These are phyloP conservation scores for Callaeas wilsoni DNA, from an alignment of 2,113 vertebrate species.

Conservation along the genomic window DNA sequence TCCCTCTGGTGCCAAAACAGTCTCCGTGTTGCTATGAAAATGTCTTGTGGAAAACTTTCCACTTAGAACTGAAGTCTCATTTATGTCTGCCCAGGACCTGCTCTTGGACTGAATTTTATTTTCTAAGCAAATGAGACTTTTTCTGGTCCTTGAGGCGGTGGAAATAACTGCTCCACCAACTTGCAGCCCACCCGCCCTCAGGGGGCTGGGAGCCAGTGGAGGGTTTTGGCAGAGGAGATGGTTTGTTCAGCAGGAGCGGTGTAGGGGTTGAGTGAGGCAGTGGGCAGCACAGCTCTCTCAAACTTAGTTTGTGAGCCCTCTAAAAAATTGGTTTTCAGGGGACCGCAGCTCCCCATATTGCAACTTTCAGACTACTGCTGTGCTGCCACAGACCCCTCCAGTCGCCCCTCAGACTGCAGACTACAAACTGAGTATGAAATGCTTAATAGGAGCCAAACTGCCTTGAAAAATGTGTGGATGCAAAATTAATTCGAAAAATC, in stretches of 20 bases:
- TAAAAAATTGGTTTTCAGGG: not conserved
- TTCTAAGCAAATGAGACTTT: not conserved
- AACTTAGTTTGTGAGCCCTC: not conserved
- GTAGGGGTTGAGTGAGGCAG: not conserved
- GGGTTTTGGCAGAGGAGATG: not conserved
- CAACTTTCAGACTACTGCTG: not conserved
- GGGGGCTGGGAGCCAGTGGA: not conserved
- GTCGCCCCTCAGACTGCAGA: not conserved
- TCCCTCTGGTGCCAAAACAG: not conserved
- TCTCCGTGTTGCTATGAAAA: not conserved
- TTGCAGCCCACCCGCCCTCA: not conserved
- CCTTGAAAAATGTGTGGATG: not conserved
- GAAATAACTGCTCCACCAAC: not conserved
- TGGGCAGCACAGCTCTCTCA: not conserved
- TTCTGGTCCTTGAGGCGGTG: not conserved
- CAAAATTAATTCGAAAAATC: not conserved
- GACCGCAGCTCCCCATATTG: not conserved
- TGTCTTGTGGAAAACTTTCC: constrained; percentile 10
- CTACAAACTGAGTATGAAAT: not conserved
- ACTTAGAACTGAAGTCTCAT: not conserved
- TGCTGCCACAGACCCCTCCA: not conserved
- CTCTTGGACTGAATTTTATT: constrained; percentile 6
- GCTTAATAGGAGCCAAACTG: not conserved
- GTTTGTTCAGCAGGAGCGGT: not conserved
- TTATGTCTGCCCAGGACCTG: not conserved